Evolutionary conservation across 2,113 vertebrate species (phyloP).

Genomic region (Pseudopipra pipra): DNA sequence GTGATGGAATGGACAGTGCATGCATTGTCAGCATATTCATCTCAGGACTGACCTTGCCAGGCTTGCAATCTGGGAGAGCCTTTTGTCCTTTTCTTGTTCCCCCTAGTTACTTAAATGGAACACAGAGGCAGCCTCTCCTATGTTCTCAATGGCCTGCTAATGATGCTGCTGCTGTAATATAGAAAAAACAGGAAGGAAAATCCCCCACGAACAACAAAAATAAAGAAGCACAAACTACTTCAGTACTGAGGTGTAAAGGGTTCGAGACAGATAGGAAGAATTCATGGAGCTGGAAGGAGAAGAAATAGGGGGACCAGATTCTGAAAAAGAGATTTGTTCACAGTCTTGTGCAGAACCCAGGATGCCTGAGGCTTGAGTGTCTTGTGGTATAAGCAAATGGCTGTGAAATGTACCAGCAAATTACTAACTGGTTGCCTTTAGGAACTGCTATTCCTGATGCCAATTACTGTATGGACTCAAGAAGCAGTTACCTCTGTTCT

Average conservation of each 20-base stretch:
- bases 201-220: neutral
- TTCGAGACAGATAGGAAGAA: neutral
- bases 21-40: neutral
- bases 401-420: conserved; percentile 39
- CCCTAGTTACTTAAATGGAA: neutral
- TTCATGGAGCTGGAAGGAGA: neutral
- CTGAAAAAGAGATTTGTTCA: neutral
- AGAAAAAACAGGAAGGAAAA: neutral
- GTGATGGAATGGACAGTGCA: too few relatives aligned
- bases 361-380: neutral
- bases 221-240: neutral
- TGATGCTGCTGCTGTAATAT: neutral
- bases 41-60: neutral
- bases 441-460: neutral
- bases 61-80: neutral
- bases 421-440: conserved; percentile 4
- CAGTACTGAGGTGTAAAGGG: neutral
- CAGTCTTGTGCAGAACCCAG: neutral
- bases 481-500: neutral
- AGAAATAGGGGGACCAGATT: neutral
- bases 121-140: neutral
- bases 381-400: conserved; percentile 15
- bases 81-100: neutral
- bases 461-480: neutral
- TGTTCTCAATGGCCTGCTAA: neutral